Percentiles rank a stretch among this genome's conserved stretches.
Evolutionary conservation across 2,797 vertebrate genomes (phyloP).

Genomic region (Nannoperca australis): DNA sequence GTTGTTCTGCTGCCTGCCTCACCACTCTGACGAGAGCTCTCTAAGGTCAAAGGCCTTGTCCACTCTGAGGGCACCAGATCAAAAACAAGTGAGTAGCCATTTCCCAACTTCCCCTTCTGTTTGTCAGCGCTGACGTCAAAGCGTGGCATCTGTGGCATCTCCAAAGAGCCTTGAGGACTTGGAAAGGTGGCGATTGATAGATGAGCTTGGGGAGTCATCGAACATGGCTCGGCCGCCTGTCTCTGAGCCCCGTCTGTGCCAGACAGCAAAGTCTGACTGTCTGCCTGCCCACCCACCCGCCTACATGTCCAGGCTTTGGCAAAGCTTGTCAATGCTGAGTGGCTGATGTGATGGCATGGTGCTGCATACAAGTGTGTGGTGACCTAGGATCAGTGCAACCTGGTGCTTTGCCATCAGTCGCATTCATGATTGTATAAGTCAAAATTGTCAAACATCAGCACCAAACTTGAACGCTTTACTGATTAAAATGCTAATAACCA

Average conservation of each 20-base stretch:
- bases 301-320: conserved; percentile 58
- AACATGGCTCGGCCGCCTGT: conserved; percentile 63
- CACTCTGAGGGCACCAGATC: conserved; percentile 63
- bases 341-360: conserved; percentile 50
- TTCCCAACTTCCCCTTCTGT: conserved; percentile 63
- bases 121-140: conserved; percentile 66
- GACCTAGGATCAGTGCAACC: conserved; percentile 56
- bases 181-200: conserved; percentile 77
- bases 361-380: conserved; percentile 40
- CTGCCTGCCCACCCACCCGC: conserved; percentile 38
- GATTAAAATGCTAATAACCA: background rate
- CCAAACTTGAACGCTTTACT: background rate
- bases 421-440: conserved; percentile 2
- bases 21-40: conserved; percentile 62
- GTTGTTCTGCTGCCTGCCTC: conserved; percentile 75
- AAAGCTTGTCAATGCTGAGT: conserved; percentile 54
- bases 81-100: conserved; percentile 71
- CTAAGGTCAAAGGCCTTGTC: conserved; percentile 76
- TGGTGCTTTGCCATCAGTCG: conserved; percentile 42
- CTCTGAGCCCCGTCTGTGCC: conserved; percentile 53
- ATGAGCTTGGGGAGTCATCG: conserved; percentile 74
- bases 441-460: background rate
- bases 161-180: conserved; percentile 62
- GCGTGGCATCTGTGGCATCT: conserved; percentile 73
- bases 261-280: conserved; percentile 66